Evolutionary conservation across 2,888 invertebrate genomes (phyloP).

Genomic region (Chrysolina americana): DNA sequence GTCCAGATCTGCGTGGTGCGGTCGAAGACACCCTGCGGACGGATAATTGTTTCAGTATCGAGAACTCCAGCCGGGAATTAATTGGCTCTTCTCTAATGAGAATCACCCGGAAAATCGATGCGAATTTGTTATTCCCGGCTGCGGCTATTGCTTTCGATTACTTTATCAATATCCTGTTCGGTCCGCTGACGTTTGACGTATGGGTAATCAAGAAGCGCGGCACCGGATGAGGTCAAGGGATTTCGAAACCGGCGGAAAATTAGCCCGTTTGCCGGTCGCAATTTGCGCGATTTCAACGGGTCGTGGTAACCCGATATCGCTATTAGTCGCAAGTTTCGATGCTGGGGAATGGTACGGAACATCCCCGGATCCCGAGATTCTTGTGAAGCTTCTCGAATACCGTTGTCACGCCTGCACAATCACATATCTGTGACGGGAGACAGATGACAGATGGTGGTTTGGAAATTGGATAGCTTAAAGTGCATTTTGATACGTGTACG

Average conservation of each 20-base stretch:
- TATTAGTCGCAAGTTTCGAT: too few species aligned
- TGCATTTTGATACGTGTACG: too few species aligned
- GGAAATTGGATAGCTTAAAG: too few species aligned
- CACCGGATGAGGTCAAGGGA: background rate
- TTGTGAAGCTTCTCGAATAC: too few species aligned
- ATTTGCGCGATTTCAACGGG: too few species aligned
- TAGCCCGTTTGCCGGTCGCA: background rate
- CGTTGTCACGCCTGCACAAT: too few species aligned
- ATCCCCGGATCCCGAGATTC: too few species aligned
- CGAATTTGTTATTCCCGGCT: conserved; percentile 11
- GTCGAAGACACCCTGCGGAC: conserved; percentile 7
- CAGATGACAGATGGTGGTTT: too few species aligned
- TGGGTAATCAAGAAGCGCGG: background rate
- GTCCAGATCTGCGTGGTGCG: conserved; percentile 11
- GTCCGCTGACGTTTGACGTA: conserved; percentile 3
- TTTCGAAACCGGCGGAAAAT: background rate
- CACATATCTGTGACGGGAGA: too few species aligned
- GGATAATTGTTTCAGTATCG: conserved; percentile 14
- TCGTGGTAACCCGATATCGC: too few species aligned
- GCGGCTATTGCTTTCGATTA: background rate
- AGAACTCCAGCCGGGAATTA: conserved; percentile 15
- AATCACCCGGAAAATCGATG: background rate
- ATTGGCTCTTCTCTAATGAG: conserved; percentile 11
- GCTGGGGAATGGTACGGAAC: too few species aligned
- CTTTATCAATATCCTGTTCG: conserved; percentile 9